Percentiles rank a stretch among this genome's conserved stretches.
phyloP scores from a whole-genome alignment of 2,888 invertebrate genomes.

The Dolichopus griseipennis region DNA sequence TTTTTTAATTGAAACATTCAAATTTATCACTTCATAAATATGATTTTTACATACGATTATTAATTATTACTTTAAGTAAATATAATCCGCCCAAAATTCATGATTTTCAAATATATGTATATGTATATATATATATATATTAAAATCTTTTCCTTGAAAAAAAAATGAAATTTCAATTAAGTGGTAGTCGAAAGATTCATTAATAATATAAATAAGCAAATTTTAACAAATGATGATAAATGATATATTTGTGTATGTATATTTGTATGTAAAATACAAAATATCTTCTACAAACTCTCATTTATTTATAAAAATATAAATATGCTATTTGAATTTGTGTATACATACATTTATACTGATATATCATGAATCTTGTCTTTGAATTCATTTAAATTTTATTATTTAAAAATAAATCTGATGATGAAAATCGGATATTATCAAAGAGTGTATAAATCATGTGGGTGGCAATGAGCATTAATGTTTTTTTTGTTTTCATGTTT shows the following conservation, averaged over 20 bases:
- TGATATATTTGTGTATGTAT: neutral
- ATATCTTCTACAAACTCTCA: too few species aligned
- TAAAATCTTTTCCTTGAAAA: neutral
- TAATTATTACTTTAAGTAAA: neutral
- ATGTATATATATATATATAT: too few species aligned
- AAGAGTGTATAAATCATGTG: neutral
- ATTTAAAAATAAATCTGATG: neutral
- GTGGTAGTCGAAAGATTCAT: neutral
- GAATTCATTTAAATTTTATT: too few species aligned
- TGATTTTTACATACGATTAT: neutral
- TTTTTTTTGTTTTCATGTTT: too few species aligned
- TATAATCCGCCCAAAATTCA: neutral
- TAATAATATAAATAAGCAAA: neutral
- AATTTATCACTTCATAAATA: neutral
- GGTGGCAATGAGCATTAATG: constrained; percentile 2
- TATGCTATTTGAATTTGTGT: too few species aligned
- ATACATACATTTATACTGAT: too few species aligned
- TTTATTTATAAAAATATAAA: too few species aligned
- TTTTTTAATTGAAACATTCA: neutral
- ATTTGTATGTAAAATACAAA: too few species aligned
- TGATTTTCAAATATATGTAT: neutral
- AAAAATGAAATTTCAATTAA: neutral
- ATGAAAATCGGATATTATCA: neutral
- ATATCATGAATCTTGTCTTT: too few species aligned
- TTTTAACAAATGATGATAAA: neutral